Percentiles rank a stretch among this genome's conserved stretches.
phyloP scores from a whole-genome alignment of 2,888 invertebrate species.

The Pachycephus smyrnensis region DNA sequence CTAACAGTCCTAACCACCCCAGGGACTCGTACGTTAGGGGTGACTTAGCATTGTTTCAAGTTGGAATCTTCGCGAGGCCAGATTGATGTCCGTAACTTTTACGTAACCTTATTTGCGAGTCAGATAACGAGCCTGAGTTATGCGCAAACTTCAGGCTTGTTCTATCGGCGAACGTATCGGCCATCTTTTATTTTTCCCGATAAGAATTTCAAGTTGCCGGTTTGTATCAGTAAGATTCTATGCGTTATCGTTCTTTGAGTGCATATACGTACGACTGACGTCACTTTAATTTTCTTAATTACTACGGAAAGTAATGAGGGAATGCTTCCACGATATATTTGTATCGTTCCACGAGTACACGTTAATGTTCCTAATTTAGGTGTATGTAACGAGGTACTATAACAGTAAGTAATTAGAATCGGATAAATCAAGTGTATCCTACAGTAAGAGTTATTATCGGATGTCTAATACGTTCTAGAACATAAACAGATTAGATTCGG shows the following conservation, averaged over 20 bases:
- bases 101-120: slow-evolving; percentile 67
- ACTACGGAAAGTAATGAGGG: neutral
- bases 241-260: neutral
- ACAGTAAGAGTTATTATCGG: neutral
- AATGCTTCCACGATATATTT: slow-evolving; percentile 3
- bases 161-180: slow-evolving; percentile 45
- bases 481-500: neutral
- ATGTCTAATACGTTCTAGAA: neutral
- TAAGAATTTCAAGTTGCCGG: neutral
- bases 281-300: neutral
- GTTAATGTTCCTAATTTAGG: slow-evolving; percentile 22
- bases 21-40: slow-evolving; percentile 65
- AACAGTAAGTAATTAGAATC: slow-evolving; percentile 13
- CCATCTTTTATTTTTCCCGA: slow-evolving; percentile 53
- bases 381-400: slow-evolving; percentile 8
- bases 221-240: slow-evolving; percentile 8
- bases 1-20: slow-evolving; percentile 39
- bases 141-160: slow-evolving; percentile 60
- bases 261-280: neutral
- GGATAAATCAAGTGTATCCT: neutral
- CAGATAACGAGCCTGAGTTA: slow-evolving; percentile 68
- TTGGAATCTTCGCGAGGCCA: slow-evolving; percentile 65
- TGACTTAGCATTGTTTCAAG: slow-evolving; percentile 67
- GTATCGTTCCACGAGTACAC: slow-evolving; percentile 15
- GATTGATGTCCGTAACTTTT: slow-evolving; percentile 67